Base-by-base conservation (phyloP, 2,888 invertebrate genomes). In the Bellardia bayeri region DNA sequence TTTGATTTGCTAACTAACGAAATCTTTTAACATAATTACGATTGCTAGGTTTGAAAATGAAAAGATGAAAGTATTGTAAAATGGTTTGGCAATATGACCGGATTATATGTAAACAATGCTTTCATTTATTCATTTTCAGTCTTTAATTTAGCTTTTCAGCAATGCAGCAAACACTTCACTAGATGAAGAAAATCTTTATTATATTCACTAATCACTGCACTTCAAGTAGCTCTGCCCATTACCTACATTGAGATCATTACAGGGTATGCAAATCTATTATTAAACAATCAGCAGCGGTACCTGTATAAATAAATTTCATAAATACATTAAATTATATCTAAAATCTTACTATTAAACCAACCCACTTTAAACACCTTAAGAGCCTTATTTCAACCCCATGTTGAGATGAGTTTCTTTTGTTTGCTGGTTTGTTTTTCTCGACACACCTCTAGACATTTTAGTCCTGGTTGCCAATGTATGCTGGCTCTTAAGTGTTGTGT, bases 321-420 rank as follows among this genome's bases (percentile, higher is more conserved):
- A 3, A 11, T n/a, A 13, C 42, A 7, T 30, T 58, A n/a, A 64
- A 23, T 37, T 63, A 3, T 63, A 64, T 71, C 54, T 63, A 11
- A 45, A 83, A 83, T 83, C 82, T 83, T 66, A 37, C 51, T 63
- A 87, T 81, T 75, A 79, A 80, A 78, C 85, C 82, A 85, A 64
- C 87, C 87, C 82, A 87, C 82, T 87, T 87, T 87, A 79, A 69
- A 82, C 87, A 87, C 87, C 85, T 87, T 45, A 79, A 87, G 85
- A 85, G 72, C 54, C 54, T 76, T 68, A 78, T 78, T 84, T 54
- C 76, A 82, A 75, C 13, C 3, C 69, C 86, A 42, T 63, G 40
- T 54, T 49, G 40, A 69, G 58, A 81, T 66, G 51, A 61, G 14
- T 64, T 85, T 80, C 68, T 58, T 74, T 81, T 82, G 74, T 85